A percentile compares a stretch with the other conserved stretches of the same genome.
Evolutionary conservation across 2,113 vertebrate genomes (phyloP).

Genomic region (Apteryx mantelli): DNA sequence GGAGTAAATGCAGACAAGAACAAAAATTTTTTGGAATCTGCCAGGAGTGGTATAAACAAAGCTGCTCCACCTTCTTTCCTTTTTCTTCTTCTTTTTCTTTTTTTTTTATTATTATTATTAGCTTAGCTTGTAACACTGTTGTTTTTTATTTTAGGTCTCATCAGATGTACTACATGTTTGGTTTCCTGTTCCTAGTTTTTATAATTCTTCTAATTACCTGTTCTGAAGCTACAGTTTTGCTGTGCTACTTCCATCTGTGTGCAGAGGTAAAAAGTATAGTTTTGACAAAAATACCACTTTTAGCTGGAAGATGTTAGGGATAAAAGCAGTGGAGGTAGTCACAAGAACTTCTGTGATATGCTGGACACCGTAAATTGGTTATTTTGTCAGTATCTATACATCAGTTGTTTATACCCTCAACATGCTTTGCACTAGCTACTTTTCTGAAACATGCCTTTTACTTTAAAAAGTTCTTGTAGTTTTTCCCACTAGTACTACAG

Average conservation of each 20-base stretch:
- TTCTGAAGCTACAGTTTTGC: slow-evolving; percentile 89
- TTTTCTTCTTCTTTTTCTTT: too few relatives aligned
- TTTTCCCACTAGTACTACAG: neutral
- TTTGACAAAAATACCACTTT: neutral
- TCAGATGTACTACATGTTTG: slow-evolving; percentile 95
- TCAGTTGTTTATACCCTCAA: neutral
- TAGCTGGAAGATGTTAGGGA: neutral
- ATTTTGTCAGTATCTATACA: neutral
- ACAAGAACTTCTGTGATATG: neutral
- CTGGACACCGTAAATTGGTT: neutral
- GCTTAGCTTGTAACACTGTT: neutral
- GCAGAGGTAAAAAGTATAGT: slow-evolving; percentile 82
- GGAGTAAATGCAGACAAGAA: neutral
- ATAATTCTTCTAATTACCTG: slow-evolving; percentile 92
- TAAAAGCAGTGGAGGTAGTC: neutral
- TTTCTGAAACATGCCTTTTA: neutral
- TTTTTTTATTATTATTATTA: neutral
- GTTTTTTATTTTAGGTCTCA: slow-evolving; percentile 84
- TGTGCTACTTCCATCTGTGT: slow-evolving; percentile 92
- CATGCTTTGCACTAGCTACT: neutral
- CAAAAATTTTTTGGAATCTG: neutral
- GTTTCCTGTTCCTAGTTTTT: slow-evolving; percentile 92
- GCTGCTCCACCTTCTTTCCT: neutral
- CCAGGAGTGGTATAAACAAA: neutral
- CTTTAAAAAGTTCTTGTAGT: neutral